These are phyloP conservation scores for Hepsetus odoe DNA, from an alignment of 2,113 vertebrate genomes.

Conservation along the genomic window DNA sequence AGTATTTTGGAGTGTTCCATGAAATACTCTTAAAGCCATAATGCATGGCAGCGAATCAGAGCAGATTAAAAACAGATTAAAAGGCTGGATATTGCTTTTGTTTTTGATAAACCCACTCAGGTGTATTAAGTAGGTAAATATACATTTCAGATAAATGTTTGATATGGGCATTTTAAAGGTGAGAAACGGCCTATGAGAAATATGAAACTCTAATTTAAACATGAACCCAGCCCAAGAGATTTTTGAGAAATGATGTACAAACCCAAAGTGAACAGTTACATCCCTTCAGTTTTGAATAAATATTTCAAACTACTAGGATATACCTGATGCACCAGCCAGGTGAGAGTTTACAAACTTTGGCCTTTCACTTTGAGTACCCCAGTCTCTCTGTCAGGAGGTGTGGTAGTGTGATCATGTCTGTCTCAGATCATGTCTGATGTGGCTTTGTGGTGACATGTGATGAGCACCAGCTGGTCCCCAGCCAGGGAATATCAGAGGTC, in stretches of 20 bases:
- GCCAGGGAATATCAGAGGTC: constrained; percentile 47
- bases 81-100: too few relatives aligned
- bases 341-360: neutral
- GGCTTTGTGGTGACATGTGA: constrained; percentile 4
- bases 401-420: neutral
- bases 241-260: neutral
- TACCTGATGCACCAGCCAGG: neutral
- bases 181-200: too few relatives aligned
- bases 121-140: too few relatives aligned
- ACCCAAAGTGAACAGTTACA: neutral
- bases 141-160: too few relatives aligned
- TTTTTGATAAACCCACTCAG: too few relatives aligned
- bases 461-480: constrained; percentile 50
- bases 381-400: neutral
- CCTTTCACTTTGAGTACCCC: neutral
- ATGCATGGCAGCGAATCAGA: too few relatives aligned
- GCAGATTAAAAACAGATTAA: too few relatives aligned
- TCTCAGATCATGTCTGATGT: neutral
- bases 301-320: neutral
- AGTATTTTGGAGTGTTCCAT: too few relatives aligned
- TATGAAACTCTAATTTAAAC: too few relatives aligned
- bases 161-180: too few relatives aligned
- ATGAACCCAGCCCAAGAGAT: too few relatives aligned
- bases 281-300: neutral
- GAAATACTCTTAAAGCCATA: too few relatives aligned